Evolutionary conservation across 1,140 invertebrate genomes (phyloP), one percentile per base, ranked within the genome.

Genomic region (Asbolus verrucosus): DNA sequence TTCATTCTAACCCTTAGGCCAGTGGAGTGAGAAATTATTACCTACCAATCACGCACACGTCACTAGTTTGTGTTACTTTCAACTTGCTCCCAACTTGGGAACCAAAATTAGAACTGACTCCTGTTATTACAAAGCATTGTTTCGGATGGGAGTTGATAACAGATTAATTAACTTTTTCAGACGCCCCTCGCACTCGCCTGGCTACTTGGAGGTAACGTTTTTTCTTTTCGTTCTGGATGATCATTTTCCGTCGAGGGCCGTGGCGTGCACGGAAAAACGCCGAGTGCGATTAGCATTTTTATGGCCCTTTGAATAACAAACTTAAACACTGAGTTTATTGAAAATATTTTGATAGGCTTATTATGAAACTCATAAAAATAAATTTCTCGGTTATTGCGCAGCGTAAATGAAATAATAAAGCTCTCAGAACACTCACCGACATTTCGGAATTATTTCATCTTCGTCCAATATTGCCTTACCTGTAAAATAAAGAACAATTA

Each of bases 241-340:
- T 54, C 21, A 54, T 54, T 54, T 54, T 54, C 19, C 6, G 21
- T 65, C 33, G 24, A 14, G 13, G 39, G 61, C 69, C 63, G 13
- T 71, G 18, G 50, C 69, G 63, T 66, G 31, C 54, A 61, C 39
- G 16, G 30, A 19, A 24, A 41, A 33, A 24, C 39, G 13, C 16
- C 30, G 68, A 50, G 65, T 65, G 36, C 68, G 43, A 63, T 70
- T 65, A 70, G 62, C 61, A 70, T 70, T 70, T 70, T 70, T 70
- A 70, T 36, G 13, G 50, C 50, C 46, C 16, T 39, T 50, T 66
- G 65, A 66, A 66, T 66, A 46, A 46, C 43, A 66, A 66, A 66
- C 38, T 66, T 43, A 66, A 65, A 9, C 63, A 65, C n/a, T 24
- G 43, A 46, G 30, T 46, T 66, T 66, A 66, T 66, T 66, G 65